A percentile compares a stretch with the other conserved stretches of the same genome.
These are phyloP conservation scores for Drosophila neocordata DNA, from an alignment of 1,140 invertebrate species.

Conservation along the genomic window DNA sequence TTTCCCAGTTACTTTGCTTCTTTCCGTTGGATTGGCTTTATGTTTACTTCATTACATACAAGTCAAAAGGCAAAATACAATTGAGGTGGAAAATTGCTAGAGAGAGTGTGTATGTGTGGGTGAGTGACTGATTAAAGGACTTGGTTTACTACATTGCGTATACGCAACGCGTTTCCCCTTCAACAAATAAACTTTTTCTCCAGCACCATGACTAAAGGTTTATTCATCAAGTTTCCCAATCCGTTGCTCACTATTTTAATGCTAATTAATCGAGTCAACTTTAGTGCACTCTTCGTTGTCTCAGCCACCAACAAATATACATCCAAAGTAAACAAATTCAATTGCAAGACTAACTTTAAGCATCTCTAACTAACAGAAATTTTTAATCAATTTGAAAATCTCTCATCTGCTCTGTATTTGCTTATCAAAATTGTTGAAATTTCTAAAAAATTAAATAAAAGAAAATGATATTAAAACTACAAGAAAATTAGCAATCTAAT, in stretches of 20 bases:
- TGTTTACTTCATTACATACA: conserved; percentile 16
- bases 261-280: conserved; percentile 63
- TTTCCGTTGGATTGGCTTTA: neutral
- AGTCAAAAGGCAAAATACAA: conserved; percentile 6
- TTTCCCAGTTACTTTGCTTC: no score
- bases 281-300: conserved; percentile 26
- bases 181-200: conserved; percentile 14
- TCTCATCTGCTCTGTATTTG: no score
- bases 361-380: no score
- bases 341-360: no score
- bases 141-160: conserved; percentile 41
- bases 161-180: conserved; percentile 60
- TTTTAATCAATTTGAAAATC: no score
- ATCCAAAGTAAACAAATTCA: no score
- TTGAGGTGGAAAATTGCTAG: conserved; percentile 21
- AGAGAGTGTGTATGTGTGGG: neutral
- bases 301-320: neutral
- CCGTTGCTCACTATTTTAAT: conserved; percentile 44
- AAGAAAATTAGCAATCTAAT: no score
- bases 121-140: conserved; percentile 7
- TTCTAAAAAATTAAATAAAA: no score
- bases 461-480: no score
- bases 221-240: conserved; percentile 49
- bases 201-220: conserved; percentile 3
- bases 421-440: no score